Base-by-base conservation (phyloP, 2,888 invertebrate species). In the Xestia rhomboidea region DNA sequence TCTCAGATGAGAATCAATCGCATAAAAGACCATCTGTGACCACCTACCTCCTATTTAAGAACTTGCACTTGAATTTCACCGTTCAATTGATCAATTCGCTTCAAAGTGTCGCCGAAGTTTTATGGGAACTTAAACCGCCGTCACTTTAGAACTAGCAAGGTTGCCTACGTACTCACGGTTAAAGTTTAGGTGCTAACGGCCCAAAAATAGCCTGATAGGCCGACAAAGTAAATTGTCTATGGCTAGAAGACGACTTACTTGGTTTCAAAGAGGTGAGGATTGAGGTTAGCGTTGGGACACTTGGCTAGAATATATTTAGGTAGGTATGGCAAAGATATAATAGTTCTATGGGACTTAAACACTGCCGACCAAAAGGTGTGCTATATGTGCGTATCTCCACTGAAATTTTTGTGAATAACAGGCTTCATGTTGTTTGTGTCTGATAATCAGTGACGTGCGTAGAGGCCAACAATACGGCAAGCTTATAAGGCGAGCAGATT, bases 221-320 rank as follows among this genome's bases (percentile, higher is more conserved):
- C 85, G 81, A 85, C 76, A 85, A 74, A 85, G 85, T 18, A 46
- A 81, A 68, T 81, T 71, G 46, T 71, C 62, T 84, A 62, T 83
- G 70, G 27, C 34, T 64, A 44, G 21, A 66, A 66, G 38, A 67
- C n/a, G 46, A 72, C 49, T 49, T 54, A n/a, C n/a, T 34, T n/a
- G n/a, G 34, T 44, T 57, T 54, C 6, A n/a, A 41, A 76, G 57
- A 13, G 51, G 54, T 27, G 34, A 27, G 24, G 46, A 80, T 38
- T 63, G 8, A n/a, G 1, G n/a, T n/a, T 46, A 44, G 60, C 38
- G 54, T 41, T 60, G 57, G 57, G 57, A 27, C 27, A 57, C 15
- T 57, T 2, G 0, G 18, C 7, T 60, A 30, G 57, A 18, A 51
- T 51, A 24, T 24, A 51, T 10, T 24, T 1, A 51, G 8, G 24